Base-by-base conservation (phyloP, 1,140 invertebrate species). In the Cepaea nemoralis region DNA sequence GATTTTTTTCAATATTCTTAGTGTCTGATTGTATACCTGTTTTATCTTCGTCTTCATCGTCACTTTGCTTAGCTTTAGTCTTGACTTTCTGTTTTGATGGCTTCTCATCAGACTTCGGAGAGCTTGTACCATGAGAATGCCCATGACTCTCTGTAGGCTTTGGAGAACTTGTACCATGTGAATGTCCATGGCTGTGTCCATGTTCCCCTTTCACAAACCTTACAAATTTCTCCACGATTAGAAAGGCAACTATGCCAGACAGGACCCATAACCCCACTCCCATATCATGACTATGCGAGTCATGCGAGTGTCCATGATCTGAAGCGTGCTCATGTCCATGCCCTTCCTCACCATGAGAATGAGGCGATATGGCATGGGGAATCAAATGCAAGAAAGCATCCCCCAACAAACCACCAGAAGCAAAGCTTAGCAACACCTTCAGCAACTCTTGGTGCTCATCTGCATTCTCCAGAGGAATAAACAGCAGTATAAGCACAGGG, bases 301-400 rank as follows among this genome's bases (percentile, higher is more conserved):
- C 50, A 48, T 82, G 69, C 96, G 95, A 40, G 77, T 87, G 86
- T 31, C 81, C 84, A 83, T 93, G 88, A 5, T 84, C 85, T 75
- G 91, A 89, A 42, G 85, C 82, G 85, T 94, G 93, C 3, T 86
- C 88, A 86, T 95, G 94, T 24, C 89, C 82, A 86, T 94, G 93
- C 24, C 90, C 92, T 86, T 93, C 91, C 69, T 93, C 92, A 35
- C 83, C 87, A 81, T 87, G 92, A 74, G 39, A 85, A 81, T 91
- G 88, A 33, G 95, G 93, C 55, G 94, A 92, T 1, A 98, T 93
- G 27, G 97, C 97, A 93, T 99, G 97, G 48, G 98, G 98, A 89
- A 99, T 99, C 37, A 99, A 92, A 93, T 99, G 98, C 1, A 99
- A 92, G 92, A 99, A 99, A 8, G 98, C 97, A 93, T 99, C 98